Base-by-base conservation (phyloP, 2,113 vertebrate genomes). In the Sturnus vulgaris region DNA sequence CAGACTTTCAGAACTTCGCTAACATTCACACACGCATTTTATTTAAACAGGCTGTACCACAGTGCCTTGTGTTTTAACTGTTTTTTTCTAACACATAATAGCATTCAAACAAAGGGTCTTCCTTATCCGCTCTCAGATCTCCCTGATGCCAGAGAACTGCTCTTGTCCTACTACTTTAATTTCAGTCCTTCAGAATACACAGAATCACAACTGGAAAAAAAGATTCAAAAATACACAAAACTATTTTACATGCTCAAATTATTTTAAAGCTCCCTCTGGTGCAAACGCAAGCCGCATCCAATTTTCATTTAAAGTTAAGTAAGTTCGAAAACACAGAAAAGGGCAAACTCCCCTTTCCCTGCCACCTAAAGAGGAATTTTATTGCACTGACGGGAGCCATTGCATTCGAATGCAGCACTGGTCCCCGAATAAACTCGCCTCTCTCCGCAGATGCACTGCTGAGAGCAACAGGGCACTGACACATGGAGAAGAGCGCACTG, bases 221-320 rank as follows among this genome's bases (percentile, higher is more conserved):
- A 22, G 4, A 25, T 1, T 18, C 2, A 66, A 37, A 61, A 46
- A 8, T 1, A 57, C 4, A 35, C 0, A 0, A n/a, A 42, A 46
- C 11, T 1, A 72, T 33, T 63, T 52, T 10, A 71, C 47, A 19
- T 1, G 0, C 4, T 2, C 3, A 1, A 15, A 28, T 23, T 5
- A 73, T 47, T 84, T 59, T 35, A 59, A 64, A 85, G 27, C 3
- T 53, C 20, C 12, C n/a, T 53, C 50, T 21, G 10, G 31, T 49
- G 12, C 46, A 72, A 50, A 61, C 2, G 0, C 39, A 6, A 22
- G 8, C 15, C 9, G 23, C 1, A 1, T 30, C 27, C 11, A 12
- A 25, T 21, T 82, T 60, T 27, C 6, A n/a, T 10, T 65, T 50
- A 30, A 66, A 50, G 22, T 61, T 28, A 37, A 24, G 49, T 5